A percentile compares a stretch with the other conserved stretches of the same genome.
These are phyloP conservation scores for Habropoda laboriosa DNA, from an alignment of 1,140 invertebrate species.

Conservation along the genomic window DNA sequence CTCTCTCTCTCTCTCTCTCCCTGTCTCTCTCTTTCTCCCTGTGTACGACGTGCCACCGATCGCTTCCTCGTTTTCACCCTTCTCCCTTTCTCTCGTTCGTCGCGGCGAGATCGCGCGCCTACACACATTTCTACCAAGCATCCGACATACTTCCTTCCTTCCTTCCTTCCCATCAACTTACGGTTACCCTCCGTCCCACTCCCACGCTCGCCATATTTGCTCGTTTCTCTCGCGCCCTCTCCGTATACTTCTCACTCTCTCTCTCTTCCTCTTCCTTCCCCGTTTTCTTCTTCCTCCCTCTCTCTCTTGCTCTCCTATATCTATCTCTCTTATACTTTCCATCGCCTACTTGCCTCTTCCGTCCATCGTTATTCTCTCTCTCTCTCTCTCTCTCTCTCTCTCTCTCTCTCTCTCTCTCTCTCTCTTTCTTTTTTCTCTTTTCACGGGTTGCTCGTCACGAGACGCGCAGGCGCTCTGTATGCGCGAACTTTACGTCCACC, in stretches of 20 bases:
- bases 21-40: slow-evolving; percentile 12
- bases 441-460: slow-evolving; percentile 48
- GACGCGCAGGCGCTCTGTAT: slow-evolving; percentile 49
- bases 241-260: slow-evolving; percentile 26
- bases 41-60: slow-evolving; percentile 11
- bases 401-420: slow-evolving; percentile 20
- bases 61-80: slow-evolving; percentile 40
- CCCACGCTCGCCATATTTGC: slow-evolving; percentile 44
- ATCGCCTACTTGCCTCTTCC: not conserved
- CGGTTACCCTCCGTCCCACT: slow-evolving; percentile 38
- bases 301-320: not conserved
- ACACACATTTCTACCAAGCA: slow-evolving; percentile 4
- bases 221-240: not conserved
- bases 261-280: slow-evolving; percentile 16
- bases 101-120: slow-evolving; percentile 6
- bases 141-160: slow-evolving; percentile 31
- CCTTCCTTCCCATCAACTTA: slow-evolving; percentile 48
- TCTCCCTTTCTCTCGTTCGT: slow-evolving; percentile 10
- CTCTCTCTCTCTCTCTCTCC: not conserved
- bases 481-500: slow-evolving; percentile 34
- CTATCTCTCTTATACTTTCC: too few species aligned
- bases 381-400: not conserved
- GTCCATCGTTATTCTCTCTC: not conserved
- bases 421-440: too few species aligned
- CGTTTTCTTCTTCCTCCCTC: not conserved